A percentile compares a stretch with the other conserved stretches of the same genome.
Evolutionary conservation across 2,888 invertebrate genomes (phyloP).

Genomic region (Gymnocheta viridis): DNA sequence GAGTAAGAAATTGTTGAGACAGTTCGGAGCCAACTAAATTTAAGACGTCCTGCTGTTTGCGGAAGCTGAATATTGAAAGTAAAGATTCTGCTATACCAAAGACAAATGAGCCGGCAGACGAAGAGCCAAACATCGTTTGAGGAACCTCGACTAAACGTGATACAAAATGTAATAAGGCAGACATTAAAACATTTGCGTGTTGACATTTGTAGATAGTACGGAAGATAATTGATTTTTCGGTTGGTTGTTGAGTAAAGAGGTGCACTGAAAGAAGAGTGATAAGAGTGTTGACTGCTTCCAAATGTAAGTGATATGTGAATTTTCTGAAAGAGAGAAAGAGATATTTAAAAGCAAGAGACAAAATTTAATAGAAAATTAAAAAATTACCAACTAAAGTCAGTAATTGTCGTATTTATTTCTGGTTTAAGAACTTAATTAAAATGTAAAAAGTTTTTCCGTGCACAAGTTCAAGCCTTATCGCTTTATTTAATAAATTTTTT

Average conservation of each 20-base stretch:
- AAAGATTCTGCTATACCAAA: constrained; percentile 87
- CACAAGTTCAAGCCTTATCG: no score
- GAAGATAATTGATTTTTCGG: constrained; percentile 87
- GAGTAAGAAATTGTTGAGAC: constrained; percentile 83
- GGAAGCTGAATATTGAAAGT: constrained; percentile 91
- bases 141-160: constrained; percentile 87
- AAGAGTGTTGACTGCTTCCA: constrained; percentile 94
- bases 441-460: no score
- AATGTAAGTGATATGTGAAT: constrained; percentile 91
- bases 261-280: constrained; percentile 94
- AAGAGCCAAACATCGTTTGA: constrained; percentile 85
- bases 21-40: constrained; percentile 81
- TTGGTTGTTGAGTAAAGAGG: constrained; percentile 88
- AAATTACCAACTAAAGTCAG: background rate
- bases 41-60: constrained; percentile 82
- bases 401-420: background rate
- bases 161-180: constrained; percentile 90
- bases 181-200: constrained; percentile 85
- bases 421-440: no score
- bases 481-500: no score
- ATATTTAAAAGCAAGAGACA: background rate
- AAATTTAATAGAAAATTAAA: background rate
- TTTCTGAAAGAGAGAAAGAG: constrained; percentile 83
- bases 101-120: constrained; percentile 90
- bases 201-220: constrained; percentile 81